A percentile compares a stretch with the other conserved stretches of the same genome.
Conservation (phyloP, 2,797 vertebrate species). For the Galago senegalensis region DNA sequence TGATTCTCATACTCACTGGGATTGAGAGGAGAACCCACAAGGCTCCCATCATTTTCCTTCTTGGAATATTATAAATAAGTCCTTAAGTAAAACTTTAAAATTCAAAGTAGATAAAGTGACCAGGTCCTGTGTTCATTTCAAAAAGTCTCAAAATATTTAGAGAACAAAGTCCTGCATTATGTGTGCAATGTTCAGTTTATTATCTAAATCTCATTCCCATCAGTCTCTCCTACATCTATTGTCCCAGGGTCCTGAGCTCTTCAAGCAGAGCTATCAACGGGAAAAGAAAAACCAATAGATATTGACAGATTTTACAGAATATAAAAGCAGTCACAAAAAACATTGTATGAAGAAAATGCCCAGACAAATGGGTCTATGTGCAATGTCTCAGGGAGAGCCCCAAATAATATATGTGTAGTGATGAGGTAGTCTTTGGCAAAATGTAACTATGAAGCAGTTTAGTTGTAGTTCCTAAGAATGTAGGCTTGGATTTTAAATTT, state of each 20-base stretch:
- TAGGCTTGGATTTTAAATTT: constrained; percentile 36
- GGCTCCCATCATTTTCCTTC: background rate
- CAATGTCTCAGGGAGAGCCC: constrained; percentile 20
- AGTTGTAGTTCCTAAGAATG: background rate
- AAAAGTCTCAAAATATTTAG: constrained; percentile 53
- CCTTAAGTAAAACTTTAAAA: constrained; percentile 38
- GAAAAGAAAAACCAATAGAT: background rate
- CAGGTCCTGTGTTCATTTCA: constrained; percentile 39
- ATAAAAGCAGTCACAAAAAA: constrained; percentile 45
- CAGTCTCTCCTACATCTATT: background rate
- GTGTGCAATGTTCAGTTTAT: background rate
- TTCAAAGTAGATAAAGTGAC: constrained; percentile 29
- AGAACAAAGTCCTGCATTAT: background rate
- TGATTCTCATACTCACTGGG: background rate
- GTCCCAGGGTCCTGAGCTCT: constrained; percentile 37
- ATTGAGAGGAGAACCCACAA: background rate
- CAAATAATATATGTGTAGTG: constrained; percentile 10
- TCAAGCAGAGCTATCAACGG: background rate
- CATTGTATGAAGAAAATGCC: constrained; percentile 20
- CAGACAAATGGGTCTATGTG: background rate
- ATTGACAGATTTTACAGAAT: constrained; percentile 18
- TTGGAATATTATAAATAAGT: constrained; percentile 20
- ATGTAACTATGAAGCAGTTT: background rate
- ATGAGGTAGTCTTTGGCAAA: background rate
- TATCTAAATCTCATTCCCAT: constrained; percentile 12